These are phyloP conservation scores for Phortica okadai DNA, from an alignment of 2,888 invertebrate species.

Conservation along the genomic window DNA sequence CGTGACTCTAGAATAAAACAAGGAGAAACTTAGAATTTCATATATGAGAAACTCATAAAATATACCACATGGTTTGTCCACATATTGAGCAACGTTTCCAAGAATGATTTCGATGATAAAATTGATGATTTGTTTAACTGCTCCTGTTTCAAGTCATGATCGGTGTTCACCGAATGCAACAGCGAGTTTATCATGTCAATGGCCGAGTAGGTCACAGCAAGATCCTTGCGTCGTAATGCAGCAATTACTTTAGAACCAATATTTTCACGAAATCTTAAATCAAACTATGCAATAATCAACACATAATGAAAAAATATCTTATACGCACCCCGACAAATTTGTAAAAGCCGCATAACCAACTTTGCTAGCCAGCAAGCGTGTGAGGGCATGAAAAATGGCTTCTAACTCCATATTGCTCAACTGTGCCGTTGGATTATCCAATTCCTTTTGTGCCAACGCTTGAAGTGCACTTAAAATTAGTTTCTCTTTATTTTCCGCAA, in stretches of 20 bases:
- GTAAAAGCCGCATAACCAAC: constrained; percentile 98
- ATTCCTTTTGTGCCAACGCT: constrained; percentile 86
- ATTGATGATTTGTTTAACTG: constrained; percentile 98
- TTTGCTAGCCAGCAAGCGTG: constrained; percentile 96
- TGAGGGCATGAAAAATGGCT: constrained; percentile 95
- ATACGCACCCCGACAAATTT: constrained; percentile 85
- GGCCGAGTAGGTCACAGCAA: constrained; percentile 95
- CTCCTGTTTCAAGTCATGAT: constrained; percentile 97
- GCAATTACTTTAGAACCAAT: constrained; percentile 94
- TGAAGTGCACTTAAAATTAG: constrained; percentile 93
- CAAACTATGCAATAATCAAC: not conserved
- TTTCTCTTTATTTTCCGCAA: constrained; percentile 99
- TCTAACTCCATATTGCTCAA: constrained; percentile 87
- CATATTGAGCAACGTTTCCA: constrained; percentile 95
- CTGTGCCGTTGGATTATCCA: constrained; percentile 79
- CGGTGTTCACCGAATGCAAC: constrained; percentile 98
- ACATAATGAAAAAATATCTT: not conserved
- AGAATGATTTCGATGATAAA: constrained; percentile 91
- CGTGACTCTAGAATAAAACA: constrained; percentile 82
- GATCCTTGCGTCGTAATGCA: constrained; percentile 90
- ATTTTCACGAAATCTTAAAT: constrained; percentile 91
- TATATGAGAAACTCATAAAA: not conserved
- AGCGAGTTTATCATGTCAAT: constrained; percentile 98
- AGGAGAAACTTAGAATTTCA: not conserved
- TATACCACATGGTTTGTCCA: constrained; percentile 95